Percentiles rank a stretch among this genome's conserved stretches.
Conservation (phyloP, 2,113 vertebrate species). For the Caloenas nicobarica region DNA sequence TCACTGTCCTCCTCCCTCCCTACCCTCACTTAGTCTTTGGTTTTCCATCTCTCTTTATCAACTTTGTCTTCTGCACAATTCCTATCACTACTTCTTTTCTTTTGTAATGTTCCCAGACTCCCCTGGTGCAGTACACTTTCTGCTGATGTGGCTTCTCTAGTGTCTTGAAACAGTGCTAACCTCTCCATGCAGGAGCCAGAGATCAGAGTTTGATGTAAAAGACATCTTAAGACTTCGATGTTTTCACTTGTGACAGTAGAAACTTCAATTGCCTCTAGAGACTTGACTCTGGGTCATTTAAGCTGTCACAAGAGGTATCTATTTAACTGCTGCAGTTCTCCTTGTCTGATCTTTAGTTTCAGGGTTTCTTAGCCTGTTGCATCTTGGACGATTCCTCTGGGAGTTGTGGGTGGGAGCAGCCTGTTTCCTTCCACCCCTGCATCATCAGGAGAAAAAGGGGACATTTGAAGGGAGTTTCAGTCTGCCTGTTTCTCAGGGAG, state of each 20-base stretch:
- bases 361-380: not conserved
- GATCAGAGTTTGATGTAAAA: not conserved
- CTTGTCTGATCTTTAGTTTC: not conserved
- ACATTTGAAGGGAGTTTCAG: not conserved
- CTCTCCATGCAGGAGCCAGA: not conserved
- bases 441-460: not conserved
- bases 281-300: not conserved
- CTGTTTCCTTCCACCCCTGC: not conserved
- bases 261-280: not conserved
- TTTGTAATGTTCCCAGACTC: not conserved
- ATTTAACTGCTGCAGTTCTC: not conserved
- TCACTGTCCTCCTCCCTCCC: not conserved
- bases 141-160: not conserved
- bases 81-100: not conserved
- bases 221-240: not conserved
- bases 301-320: not conserved
- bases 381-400: not conserved
- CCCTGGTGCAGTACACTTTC: not conserved
- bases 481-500: not conserved
- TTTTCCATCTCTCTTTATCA: not conserved
- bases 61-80: not conserved
- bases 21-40: not conserved
- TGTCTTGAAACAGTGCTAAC: not conserved
- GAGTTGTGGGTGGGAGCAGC: not conserved
- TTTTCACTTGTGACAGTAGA: conserved; percentile 2